Evolutionary conservation across 1,140 invertebrate species (phyloP).

Genomic region (Hycleus phaleratus): DNA sequence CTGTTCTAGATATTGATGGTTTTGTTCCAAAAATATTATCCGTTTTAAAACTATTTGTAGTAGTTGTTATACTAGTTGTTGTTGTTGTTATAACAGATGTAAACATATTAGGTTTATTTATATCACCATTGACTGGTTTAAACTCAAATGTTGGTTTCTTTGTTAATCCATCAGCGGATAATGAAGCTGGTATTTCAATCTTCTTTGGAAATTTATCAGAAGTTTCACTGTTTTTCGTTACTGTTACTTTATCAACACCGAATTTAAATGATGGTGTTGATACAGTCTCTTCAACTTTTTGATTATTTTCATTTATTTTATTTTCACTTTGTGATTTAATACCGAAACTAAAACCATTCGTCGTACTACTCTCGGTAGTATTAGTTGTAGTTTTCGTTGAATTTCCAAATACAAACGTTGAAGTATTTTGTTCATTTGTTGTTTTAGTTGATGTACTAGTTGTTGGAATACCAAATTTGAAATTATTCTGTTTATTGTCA

Average conservation of each 20-base stretch:
- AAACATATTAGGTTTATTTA: conserved; percentile 3
- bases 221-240: not conserved
- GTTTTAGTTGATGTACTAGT: conserved; percentile 9
- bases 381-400: not conserved
- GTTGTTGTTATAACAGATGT: too few relatives aligned
- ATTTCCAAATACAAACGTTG: conserved; percentile 19
- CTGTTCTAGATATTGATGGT: too few relatives aligned
- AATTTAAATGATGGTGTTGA: not conserved
- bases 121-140: conserved; percentile 7
- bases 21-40: too few relatives aligned
- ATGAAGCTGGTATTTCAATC: not conserved
- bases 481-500: conserved; percentile 35
- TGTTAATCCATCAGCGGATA: not conserved
- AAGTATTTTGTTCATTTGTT: conserved; percentile 1
- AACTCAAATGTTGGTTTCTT: conserved; percentile 5
- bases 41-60: too few relatives aligned
- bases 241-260: not conserved
- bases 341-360: not conserved
- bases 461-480: conserved; percentile 38
- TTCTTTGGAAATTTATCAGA: not conserved
- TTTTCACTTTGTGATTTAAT: not conserved
- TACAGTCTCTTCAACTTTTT: conserved; percentile 1
- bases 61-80: too few relatives aligned
- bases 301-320: not conserved
- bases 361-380: not conserved